Evolutionary conservation across 2,888 invertebrate species (phyloP), one percentile per base, ranked within the genome.

Genomic region (Cordilura impudica): DNA sequence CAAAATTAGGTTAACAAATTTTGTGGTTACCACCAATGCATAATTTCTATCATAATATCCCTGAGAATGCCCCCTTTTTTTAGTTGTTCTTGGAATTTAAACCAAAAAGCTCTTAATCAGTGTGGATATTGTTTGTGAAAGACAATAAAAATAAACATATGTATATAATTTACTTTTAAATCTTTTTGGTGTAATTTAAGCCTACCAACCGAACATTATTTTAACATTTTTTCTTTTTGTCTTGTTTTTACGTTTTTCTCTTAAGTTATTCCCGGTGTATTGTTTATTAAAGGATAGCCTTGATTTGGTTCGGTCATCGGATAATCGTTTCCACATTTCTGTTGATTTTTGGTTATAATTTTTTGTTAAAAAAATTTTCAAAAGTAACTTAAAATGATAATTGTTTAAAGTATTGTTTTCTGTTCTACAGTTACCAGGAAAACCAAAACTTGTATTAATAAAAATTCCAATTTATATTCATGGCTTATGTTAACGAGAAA

Each of bases 1-100:
- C n/a, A 7, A 47, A 72, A 66, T 63, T 61, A 51, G 77, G 54
- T 67, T 72, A 63, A 77, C 67, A 67, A 67, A 67, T 67, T 49
- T 47, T 72, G 47, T 47, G 49, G 45, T 35, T 60, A 47, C 26
- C 29, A n/a, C n/a, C n/a, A n/a, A n/a, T n/a, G n/a, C n/a, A n/a
- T n/a, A n/a, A n/a, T n/a, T n/a, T n/a, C n/a, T 60, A 47, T 14
- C 16, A 35, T 49, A n/a, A 47, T 54, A 35, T 39, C 16, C 2
- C 18, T 51, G 35, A 10, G 51, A 54, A 10, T 53, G 29, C 19
- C 45, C 53, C 45, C 5, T 53, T 23, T 12, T 21, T n/a, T n/a
- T n/a, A n/a, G n/a, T n/a, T 31, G 26, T 43, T 47, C 35, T 4
- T 16, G 31, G 18, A 10, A 12, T 7, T 39, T 39, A 10, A 60